Evolutionary conservation across 2,888 invertebrate genomes (phyloP).

Genomic region (Kryphioiulus occultus): DNA sequence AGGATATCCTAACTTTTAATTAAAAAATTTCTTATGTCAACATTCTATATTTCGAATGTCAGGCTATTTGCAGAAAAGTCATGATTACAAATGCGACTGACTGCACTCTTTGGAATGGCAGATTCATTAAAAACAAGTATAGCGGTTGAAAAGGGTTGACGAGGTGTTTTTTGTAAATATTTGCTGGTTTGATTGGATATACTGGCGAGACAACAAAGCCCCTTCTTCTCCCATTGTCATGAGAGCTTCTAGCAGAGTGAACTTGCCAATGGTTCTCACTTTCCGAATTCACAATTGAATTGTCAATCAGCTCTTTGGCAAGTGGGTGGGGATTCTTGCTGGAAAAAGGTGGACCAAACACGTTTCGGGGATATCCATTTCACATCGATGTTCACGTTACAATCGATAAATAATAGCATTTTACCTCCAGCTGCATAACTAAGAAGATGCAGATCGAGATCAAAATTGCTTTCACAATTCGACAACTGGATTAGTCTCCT

Average conservation of each 20-base stretch:
- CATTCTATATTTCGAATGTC: background rate
- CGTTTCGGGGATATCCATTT: background rate
- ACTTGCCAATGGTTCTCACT: slow-evolving; percentile 23
- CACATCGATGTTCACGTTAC: slow-evolving; percentile 8
- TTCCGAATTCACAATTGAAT: slow-evolving; percentile 8
- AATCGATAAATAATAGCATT: slow-evolving; percentile 17
- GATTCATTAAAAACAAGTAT: background rate
- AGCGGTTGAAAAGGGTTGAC: background rate
- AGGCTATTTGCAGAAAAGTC: background rate
- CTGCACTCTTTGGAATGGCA: background rate
- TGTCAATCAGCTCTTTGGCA: slow-evolving; percentile 23
- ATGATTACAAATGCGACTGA: background rate
- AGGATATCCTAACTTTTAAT: background rate
- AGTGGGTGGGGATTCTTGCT: background rate
- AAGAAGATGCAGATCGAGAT: background rate
- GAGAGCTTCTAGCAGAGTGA: slow-evolving; percentile 8
- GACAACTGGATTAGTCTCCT: background rate
- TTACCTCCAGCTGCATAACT: background rate
- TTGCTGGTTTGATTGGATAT: slow-evolving; percentile 17
- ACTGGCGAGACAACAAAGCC: background rate
- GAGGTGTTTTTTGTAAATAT: background rate
- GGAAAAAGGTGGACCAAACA: background rate
- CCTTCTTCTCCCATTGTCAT: background rate
- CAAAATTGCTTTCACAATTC: slow-evolving; percentile 1
- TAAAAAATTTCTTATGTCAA: too few species aligned